A percentile compares a stretch with the other conserved stretches of the same genome.
Conservation (phyloP, 2,797 vertebrate species). For the Clarias platycephalus region DNA sequence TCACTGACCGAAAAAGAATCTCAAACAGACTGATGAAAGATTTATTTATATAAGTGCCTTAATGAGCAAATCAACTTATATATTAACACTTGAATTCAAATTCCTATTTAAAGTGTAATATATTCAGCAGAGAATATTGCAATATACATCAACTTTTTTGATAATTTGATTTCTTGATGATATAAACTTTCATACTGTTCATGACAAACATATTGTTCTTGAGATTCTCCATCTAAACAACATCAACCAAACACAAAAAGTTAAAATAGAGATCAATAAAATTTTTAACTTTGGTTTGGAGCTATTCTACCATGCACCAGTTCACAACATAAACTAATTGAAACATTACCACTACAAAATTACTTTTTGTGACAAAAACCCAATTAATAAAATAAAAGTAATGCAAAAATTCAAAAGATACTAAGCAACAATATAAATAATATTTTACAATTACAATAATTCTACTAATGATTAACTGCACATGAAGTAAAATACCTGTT, state of each 20-base stretch:
- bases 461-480: background rate
- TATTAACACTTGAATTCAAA: background rate
- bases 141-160: background rate
- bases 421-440: background rate
- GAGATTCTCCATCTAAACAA: background rate
- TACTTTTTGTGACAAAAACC: background rate
- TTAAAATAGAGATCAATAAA: background rate
- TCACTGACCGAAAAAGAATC: constrained; percentile 47
- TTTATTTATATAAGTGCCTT: constrained; percentile 30
- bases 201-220: background rate
- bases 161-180: background rate
- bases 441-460: background rate
- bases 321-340: background rate
- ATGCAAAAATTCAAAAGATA: background rate
- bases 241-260: background rate
- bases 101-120: background rate
- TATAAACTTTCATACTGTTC: background rate
- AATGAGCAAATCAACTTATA: constrained; percentile 11
- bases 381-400: background rate
- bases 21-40: constrained; percentile 33
- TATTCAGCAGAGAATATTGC: background rate
- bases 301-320: background rate
- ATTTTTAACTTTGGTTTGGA: background rate
- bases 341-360: background rate
- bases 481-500: background rate